Evolutionary conservation across 2,113 vertebrate genomes (phyloP).

Genomic region (Ciconia maguari): DNA sequence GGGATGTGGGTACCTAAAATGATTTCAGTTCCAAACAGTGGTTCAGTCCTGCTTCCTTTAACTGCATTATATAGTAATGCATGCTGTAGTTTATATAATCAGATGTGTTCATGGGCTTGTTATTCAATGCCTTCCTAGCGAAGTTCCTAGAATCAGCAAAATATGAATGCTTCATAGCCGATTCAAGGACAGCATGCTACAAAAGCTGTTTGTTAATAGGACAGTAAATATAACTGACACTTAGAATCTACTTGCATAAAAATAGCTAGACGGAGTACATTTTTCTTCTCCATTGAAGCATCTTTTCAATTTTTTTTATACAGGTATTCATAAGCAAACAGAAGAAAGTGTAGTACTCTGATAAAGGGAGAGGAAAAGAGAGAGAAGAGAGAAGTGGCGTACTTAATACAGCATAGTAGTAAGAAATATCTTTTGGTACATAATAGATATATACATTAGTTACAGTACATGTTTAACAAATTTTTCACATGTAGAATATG

Average conservation of each 20-base stretch:
- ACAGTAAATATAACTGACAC: not conserved
- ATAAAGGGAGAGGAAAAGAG: not conserved
- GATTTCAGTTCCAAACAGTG: not conserved
- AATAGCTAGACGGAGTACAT: not conserved
- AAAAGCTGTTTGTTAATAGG: not conserved
- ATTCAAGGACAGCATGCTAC: not conserved
- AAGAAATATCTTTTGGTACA: not conserved
- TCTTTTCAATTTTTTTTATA: not conserved
- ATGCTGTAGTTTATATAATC: not conserved
- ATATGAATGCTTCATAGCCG: not conserved
- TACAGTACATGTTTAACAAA: not conserved
- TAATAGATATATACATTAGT: not conserved
- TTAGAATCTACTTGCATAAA: not conserved
- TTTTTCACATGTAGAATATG: not conserved
- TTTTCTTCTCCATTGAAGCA: not conserved
- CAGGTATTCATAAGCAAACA: not conserved
- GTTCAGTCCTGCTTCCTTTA: not conserved
- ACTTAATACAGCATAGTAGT: slow-evolving; percentile 1
- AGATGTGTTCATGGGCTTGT: not conserved
- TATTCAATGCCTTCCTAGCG: not conserved
- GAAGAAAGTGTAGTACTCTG: not conserved
- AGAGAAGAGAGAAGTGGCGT: not conserved
- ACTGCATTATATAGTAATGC: not conserved
- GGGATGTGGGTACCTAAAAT: not conserved
- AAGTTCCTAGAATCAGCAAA: not conserved